Base-by-base conservation (phyloP, 2,888 invertebrate species). In the Hirtodrosophila duncani region DNA sequence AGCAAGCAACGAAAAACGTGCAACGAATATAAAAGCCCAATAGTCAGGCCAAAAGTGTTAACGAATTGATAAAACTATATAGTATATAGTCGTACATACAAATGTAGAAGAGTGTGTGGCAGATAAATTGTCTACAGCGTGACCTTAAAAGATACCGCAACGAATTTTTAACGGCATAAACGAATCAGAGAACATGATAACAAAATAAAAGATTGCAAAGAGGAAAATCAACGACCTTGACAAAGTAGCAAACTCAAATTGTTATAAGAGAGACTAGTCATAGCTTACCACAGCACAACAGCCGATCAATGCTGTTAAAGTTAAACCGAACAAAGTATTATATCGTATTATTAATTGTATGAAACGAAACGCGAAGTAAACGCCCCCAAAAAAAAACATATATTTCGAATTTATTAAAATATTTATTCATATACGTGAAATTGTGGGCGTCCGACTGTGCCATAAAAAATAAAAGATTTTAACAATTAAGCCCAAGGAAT, bases 321-420 rank as follows among this genome's bases (percentile, higher is more conserved):
- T 50, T 58, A 18, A 51, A 61, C 46, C 48, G 20, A 49, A 58
- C 63, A 57, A 50, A 59, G 70, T 70, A 70, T 70, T 70, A 79
- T 71, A 50, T 52, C 69, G 70, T 67, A 69, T 49, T 72, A 72
- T 72, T 62, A 50, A 58, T 74, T 63, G 26, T 26, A 50, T 11
- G 31, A 26, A 71, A 43, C 36, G 23, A 62, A 48, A 26, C 27
- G n/a, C n/a, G n/a, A n/a, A n/a, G n/a, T n/a, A 7, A 49, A 60
- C 63, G 74, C 67, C 67, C 57, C 52, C 52, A 29, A 45, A 43
- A 51, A 46, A 27, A 30, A 43, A 50, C 52, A n/a, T n/a, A n/a
- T n/a, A n/a, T n/a, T n/a, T n/a, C n/a, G 72, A 71, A 71, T 71
- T 79, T 79, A 17, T 3, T 44, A 11, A 42, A 17, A 29, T 6